phyloP scores from a whole-genome alignment of 2,888 invertebrate species.

The Nasonia oneida region DNA sequence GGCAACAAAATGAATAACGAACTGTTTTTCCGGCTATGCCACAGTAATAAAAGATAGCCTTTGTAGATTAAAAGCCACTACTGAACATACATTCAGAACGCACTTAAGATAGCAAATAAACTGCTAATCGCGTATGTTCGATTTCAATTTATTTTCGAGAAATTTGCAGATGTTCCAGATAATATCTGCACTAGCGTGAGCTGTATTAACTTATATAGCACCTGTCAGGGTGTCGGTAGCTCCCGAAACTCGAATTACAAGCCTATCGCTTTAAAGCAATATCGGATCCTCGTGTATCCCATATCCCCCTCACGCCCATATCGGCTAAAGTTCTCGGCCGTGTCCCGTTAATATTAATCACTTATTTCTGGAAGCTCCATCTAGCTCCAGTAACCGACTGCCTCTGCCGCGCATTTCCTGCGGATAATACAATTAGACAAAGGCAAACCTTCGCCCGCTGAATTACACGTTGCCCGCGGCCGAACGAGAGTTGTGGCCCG shows the following conservation, averaged over 20 bases:
- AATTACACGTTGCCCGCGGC: constrained; percentile 30
- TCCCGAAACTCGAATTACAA: neutral
- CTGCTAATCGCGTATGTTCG: too few relatives aligned
- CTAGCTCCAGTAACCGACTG: neutral
- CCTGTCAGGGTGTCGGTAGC: neutral
- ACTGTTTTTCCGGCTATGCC: too few relatives aligned
- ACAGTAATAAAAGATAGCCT: too few relatives aligned
- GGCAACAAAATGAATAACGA: too few relatives aligned
- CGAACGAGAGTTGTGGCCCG: constrained; percentile 17
- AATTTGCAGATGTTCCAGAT: too few relatives aligned
- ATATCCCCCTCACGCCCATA: neutral
- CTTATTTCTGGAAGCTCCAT: neutral
- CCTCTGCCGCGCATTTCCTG: constrained; percentile 40
- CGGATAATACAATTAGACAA: constrained; percentile 70
- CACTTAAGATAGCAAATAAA: too few relatives aligned
- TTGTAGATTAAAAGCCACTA: too few relatives aligned
- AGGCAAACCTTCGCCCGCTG: constrained; percentile 63
- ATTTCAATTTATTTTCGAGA: too few relatives aligned
- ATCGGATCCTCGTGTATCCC: neutral
- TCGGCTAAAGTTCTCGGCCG: neutral
- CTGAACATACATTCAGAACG: too few relatives aligned
- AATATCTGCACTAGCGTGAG: neutral
- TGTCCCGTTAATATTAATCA: neutral
- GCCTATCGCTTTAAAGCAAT: neutral
- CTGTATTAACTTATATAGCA: neutral